Base-by-base conservation (phyloP, 1,140 invertebrate genomes). In the Wasmannia auropunctata region DNA sequence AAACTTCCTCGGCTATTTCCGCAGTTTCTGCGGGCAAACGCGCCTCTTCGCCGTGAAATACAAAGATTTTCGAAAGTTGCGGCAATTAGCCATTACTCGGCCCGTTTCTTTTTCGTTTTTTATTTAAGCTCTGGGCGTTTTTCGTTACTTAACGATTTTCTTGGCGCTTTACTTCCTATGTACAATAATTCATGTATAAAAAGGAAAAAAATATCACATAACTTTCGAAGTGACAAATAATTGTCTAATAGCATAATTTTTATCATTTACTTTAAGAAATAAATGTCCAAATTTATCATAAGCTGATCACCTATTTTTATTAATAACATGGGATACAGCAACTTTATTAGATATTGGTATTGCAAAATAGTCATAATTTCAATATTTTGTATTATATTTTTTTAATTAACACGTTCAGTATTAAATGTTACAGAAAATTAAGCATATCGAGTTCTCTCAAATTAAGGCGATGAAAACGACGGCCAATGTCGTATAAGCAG, bases 61-160 rank as follows among this genome's bases (percentile, higher is more conserved):
- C 67, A 49, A 87, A 84, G 88, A 87, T 90, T 89, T 80, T 75
- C 34, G n/a, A 86, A 89, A 86, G 87, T 88, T 76, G 60, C 85
- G 46, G 72, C 85, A 90, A 90, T 90, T 90, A 90, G 77, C 51
- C 34, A 19, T 31, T 11, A 49, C 60, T 43, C 62, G 14, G 22
- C 63, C 49, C 43, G n/a, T 51, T 67, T 84, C 22, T 77, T 88
- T 79, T 34, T 69, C 11, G 11, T 43, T 25, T 43, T 25, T 22
- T 46, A 16, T 1, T 25, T 58, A 14, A 37, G n/a, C 25, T 79
- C 31, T 51, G 3, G 6, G 22, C 19, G 11, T 3, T 51, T 63
- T 72, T 83, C 54, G 43, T 72, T 19, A 6, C 34, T 62, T 43
- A 11, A 8, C 22, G 31, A 70, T 37, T 70, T 51, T 56, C 67